Evolutionary conservation across 2,888 invertebrate species (phyloP), one percentile per base, ranked within the genome.

Genomic region (Litoditis marina): DNA sequence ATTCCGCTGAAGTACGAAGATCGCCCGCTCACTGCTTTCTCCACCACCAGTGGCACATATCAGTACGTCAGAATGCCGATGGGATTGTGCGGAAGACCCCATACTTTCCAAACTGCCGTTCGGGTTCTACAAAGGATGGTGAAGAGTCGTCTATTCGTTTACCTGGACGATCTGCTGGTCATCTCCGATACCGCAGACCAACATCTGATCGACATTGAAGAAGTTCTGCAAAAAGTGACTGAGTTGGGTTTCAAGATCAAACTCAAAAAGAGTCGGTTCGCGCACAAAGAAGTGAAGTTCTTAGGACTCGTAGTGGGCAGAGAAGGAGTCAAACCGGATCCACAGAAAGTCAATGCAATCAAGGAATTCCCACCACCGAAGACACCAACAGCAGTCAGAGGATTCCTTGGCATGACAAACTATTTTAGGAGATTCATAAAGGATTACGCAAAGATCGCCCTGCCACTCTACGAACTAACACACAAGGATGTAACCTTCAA

Each of bases 81-180:
- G 39, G 74, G 74, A 0, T 22, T 74, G 1, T 56, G 59, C 8
- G 60, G 65, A 0, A 54, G 66, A 0, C 74, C 74, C 0, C 42
- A 53, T 25, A 65, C 69, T 0, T 74, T 74, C 39, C 60, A 60
- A 34, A 47, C 39, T 16, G 62, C 64, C 1, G 58, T 68, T 13
- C 32, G 44, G 13, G 8, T 46, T 6, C 13, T 65, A 0, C 53
- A 62, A 25, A 13, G 16, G 13, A 32, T n/a, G 5, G 39, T 46
- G 8, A 49, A 42, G 16, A 49, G 51, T 3, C 30, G 22, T 25
- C n/a, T 65, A 8, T 63, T 66, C 39, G 32, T 60, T 3, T 74
- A 74, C 52, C 30, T 74, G 13, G 74, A 74, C 46, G 74, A 74
- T 46, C 36, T 75, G 6, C 47, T 70, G 0, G 72, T 72, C 60